These are phyloP conservation scores for Rhyzopertha dominica DNA, from an alignment of 1,140 invertebrate genomes.

Conservation along the genomic window DNA sequence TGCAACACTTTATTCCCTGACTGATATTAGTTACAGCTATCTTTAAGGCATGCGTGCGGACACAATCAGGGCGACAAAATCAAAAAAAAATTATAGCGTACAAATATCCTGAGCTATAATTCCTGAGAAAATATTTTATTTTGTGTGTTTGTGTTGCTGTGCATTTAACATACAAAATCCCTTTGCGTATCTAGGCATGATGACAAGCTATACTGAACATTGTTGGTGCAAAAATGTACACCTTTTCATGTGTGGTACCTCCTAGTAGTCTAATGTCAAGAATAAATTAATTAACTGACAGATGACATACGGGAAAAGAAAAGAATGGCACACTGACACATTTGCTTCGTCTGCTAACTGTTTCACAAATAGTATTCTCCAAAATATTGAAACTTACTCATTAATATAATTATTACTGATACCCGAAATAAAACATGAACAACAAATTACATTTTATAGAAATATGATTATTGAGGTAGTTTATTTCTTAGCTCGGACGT, in stretches of 20 bases:
- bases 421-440: constrained; percentile 45
- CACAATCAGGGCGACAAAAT: constrained; percentile 10
- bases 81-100: constrained; percentile 11
- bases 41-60: constrained; percentile 12
- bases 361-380: constrained; percentile 44
- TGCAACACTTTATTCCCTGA: no score
- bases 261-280: no score
- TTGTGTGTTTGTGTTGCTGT: constrained; percentile 5
- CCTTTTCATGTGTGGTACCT: no score
- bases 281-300: constrained; percentile 22
- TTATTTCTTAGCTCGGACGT: constrained; percentile 45
- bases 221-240: no score
- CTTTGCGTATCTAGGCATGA: no score
- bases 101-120: constrained; percentile 41
- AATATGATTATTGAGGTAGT: constrained; percentile 48
- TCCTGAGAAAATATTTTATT: constrained; percentile 40
- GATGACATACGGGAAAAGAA: constrained; percentile 34
- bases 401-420: constrained; percentile 30
- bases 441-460: constrained; percentile 45
- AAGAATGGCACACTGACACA: constrained; percentile 45
- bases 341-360: no score
- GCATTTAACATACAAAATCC: not conserved
- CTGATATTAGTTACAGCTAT: no score
- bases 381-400: constrained; percentile 38
- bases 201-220: no score